Conservation (phyloP, 2,888 invertebrate genomes). For the Lordiphosa fenestrarum region DNA sequence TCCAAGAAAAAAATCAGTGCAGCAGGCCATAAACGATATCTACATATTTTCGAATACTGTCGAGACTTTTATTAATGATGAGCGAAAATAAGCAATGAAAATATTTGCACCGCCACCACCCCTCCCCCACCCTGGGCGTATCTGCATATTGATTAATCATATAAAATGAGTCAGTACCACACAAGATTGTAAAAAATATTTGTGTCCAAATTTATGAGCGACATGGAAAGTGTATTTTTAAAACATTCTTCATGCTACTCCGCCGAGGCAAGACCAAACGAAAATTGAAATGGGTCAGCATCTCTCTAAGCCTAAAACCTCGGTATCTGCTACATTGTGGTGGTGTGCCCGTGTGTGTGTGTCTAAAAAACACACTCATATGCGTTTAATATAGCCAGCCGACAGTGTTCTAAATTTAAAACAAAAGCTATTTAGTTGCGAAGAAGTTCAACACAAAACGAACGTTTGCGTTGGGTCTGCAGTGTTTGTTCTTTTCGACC, state of each 20-base stretch:
- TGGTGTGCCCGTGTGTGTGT: too few species aligned
- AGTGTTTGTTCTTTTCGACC: slow-evolving; percentile 4
- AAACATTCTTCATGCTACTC: slow-evolving; percentile 54
- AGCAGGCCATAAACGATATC: slow-evolving; percentile 36
- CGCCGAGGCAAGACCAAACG: slow-evolving; percentile 21
- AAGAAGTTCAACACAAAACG: slow-evolving; percentile 71
- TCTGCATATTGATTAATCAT: too few species aligned
- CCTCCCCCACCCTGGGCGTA: neutral
- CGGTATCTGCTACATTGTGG: neutral
- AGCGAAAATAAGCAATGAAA: slow-evolving; percentile 64
- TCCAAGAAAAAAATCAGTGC: slow-evolving; percentile 1
- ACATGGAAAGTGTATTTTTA: slow-evolving; percentile 62
- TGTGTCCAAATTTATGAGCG: slow-evolving; percentile 55
- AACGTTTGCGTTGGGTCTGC: slow-evolving; percentile 15
- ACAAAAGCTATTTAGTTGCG: slow-evolving; percentile 77
- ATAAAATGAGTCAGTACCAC: neutral
- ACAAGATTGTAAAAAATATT: slow-evolving; percentile 48
- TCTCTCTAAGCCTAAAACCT: too few species aligned
- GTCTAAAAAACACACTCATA: slow-evolving; percentile 71
- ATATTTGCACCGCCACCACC: slow-evolving; percentile 34
- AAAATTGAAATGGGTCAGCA: slow-evolving; percentile 43
- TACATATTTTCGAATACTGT: slow-evolving; percentile 32
- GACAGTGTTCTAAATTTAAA: slow-evolving; percentile 75
- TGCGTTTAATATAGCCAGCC: slow-evolving; percentile 72
- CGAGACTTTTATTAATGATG: slow-evolving; percentile 72